Conservation (phyloP, 1,140 invertebrate genomes). For the Coptotermes formosanus region DNA sequence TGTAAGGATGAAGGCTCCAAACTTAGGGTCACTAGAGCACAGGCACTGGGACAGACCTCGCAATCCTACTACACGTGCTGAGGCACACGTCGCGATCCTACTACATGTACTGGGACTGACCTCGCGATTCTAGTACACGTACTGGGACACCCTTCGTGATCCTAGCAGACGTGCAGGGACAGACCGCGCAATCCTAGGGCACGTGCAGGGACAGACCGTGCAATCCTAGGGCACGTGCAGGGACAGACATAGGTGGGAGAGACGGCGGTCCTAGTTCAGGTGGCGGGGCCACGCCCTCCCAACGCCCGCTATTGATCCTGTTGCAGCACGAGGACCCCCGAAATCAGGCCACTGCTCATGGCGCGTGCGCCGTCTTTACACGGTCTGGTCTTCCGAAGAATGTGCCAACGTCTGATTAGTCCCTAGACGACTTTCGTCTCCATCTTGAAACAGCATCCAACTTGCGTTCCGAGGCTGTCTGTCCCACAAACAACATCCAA, state of each 20-base stretch:
- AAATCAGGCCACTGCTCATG: neutral
- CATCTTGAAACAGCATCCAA: neutral
- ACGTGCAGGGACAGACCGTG: neutral
- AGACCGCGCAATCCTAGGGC: neutral
- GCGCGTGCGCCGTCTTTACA: neutral
- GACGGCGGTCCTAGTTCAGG: neutral
- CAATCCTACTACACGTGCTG: neutral
- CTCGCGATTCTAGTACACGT: neutral
- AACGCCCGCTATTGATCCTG: conserved; percentile 8
- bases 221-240: too few relatives aligned
- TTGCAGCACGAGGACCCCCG: neutral
- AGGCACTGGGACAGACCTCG: neutral
- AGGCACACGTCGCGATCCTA: neutral
- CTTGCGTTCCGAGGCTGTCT: too few relatives aligned
- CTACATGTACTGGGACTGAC: neutral
- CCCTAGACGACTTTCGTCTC: neutral
- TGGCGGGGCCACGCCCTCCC: conserved; percentile 6
- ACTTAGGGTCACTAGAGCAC: neutral
- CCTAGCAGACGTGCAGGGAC: neutral
- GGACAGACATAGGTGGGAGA: too few relatives aligned
- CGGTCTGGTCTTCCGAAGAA: neutral
- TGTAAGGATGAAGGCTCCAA: too few relatives aligned
- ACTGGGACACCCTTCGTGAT: neutral
- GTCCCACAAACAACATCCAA: too few relatives aligned
- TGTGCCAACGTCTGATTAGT: neutral